Percentiles rank a stretch among this genome's conserved stretches.
Evolutionary conservation across 2,888 invertebrate genomes (phyloP).

Genomic region (Ceratothoa steindachneri): DNA sequence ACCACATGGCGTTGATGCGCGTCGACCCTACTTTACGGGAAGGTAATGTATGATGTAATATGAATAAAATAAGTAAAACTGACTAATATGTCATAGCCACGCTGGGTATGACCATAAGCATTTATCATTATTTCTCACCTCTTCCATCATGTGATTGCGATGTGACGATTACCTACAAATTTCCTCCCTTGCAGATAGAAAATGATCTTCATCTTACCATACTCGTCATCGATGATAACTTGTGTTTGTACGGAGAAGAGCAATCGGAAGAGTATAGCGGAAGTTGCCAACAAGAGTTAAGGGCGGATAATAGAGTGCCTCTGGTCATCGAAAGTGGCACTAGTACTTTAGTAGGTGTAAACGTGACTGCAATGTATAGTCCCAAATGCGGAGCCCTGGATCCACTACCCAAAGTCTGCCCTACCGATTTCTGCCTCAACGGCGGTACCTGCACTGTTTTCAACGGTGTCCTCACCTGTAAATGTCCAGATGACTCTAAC

Average conservation of each 20-base stretch:
- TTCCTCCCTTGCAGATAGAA: constrained; percentile 36
- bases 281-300: constrained; percentile 34
- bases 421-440: constrained; percentile 25
- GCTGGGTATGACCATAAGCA: too few species aligned
- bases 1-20: too few species aligned
- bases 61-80: too few species aligned
- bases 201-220: constrained; percentile 23
- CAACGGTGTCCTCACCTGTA: constrained; percentile 23
- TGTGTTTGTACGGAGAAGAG: constrained; percentile 36
- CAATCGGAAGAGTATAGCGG: constrained; percentile 18
- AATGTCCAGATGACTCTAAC: constrained; percentile 26
- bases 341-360: constrained; percentile 36
- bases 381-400: constrained; percentile 31
- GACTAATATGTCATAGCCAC: too few species aligned
- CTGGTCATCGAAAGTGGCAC: constrained; percentile 25
- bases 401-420: not conserved
- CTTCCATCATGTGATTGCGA: too few species aligned
- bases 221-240: constrained; percentile 33
- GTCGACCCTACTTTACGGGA: too few species aligned
- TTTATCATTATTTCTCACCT: too few species aligned
- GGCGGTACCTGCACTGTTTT: constrained; percentile 27
- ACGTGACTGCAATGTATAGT: constrained; percentile 33
- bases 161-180: too few species aligned
- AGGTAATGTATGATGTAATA: too few species aligned
- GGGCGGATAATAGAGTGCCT: constrained; percentile 30